These are phyloP conservation scores for Accipiter cooperii DNA, from an alignment of 2,113 vertebrate genomes.

Conservation along the genomic window DNA sequence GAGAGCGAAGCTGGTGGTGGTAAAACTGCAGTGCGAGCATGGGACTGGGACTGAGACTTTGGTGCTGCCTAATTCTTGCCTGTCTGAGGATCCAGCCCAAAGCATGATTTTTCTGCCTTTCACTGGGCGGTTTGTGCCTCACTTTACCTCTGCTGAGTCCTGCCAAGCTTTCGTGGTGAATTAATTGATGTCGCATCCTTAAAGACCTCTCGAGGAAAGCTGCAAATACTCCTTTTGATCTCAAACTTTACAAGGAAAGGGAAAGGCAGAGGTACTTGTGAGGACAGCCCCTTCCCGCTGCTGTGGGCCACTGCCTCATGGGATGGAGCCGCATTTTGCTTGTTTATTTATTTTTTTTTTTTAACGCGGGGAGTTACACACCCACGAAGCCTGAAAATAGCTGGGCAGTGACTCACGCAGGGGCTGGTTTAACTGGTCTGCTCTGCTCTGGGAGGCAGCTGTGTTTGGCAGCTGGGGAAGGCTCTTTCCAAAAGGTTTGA, in stretches of 20 bases:
- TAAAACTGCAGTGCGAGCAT: not conserved
- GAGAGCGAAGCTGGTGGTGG: not conserved
- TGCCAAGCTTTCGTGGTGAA: not conserved
- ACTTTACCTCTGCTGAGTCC: not conserved
- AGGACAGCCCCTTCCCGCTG: fast-evolving
- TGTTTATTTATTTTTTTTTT: slow-evolving; percentile 34
- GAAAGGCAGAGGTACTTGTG: not conserved
- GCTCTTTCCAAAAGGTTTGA: not conserved
- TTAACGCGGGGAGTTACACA: not conserved
- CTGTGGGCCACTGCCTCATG: not conserved
- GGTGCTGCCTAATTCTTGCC: not conserved
- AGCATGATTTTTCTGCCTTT: not conserved
- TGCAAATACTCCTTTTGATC: not conserved
- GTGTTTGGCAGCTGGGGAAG: not conserved
- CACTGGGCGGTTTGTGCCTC: not conserved
- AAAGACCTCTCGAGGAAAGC: not conserved
- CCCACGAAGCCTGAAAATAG: slow-evolving; percentile 42
- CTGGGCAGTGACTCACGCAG: slow-evolving; percentile 21
- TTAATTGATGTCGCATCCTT: not conserved
- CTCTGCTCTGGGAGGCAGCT: not conserved
- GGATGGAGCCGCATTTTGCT: not conserved
- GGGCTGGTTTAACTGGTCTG: not conserved
- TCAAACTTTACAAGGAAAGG: not conserved
- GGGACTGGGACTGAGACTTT: not conserved
- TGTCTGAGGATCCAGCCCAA: not conserved